Base-by-base conservation (phyloP, 2,113 vertebrate species). In the Elephantulus edwardii region DNA sequence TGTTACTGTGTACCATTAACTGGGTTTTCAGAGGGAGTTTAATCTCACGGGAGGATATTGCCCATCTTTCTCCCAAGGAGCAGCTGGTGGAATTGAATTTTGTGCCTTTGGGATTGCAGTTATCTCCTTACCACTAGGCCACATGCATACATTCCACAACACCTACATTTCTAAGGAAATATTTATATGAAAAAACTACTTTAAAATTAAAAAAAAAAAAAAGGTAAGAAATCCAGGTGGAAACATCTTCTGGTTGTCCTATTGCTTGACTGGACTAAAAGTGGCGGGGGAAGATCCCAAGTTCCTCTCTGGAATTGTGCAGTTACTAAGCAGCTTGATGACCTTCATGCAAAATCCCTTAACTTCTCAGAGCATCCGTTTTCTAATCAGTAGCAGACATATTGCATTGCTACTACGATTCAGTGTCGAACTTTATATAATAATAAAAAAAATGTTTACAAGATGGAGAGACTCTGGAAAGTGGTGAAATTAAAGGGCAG, bases 361-460 rank as follows among this genome's bases (percentile, higher is more conserved):
- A 89, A 70, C 68, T 46, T 89, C 93, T 84, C 46, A 66, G 70
- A 64, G 40, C 89, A 58, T 10, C 3, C 3, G 58, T 64, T 94
- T 93, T 89, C 74, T 91, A 64, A 89, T 87, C 22, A 0, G 35
- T 74, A 82, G 44, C 74, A 88, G 74, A 50, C 58, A 64, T 56
- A 77, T 48, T 84, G 3, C 42, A 50, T 56, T 93, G 28, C 60
- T 56, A 68, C 68, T 74, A 91, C 33, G 68, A 89, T 78, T 88
- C 17, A 60, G n/a, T 68, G 78, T 93, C 84, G 72, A 42, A 79
- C 62, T 89, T 89, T 56, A 74, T 92, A 7, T 72, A 92, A 89
- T 87, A 75, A n/a, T n/a, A n/a, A n/a, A 94, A 94, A 93, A 94
- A 92, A 78, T 44, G 62, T 83, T 89, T 74, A 77, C 40, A 64